Conservation (phyloP, 2,113 vertebrate genomes). For the Grallaria varia region DNA sequence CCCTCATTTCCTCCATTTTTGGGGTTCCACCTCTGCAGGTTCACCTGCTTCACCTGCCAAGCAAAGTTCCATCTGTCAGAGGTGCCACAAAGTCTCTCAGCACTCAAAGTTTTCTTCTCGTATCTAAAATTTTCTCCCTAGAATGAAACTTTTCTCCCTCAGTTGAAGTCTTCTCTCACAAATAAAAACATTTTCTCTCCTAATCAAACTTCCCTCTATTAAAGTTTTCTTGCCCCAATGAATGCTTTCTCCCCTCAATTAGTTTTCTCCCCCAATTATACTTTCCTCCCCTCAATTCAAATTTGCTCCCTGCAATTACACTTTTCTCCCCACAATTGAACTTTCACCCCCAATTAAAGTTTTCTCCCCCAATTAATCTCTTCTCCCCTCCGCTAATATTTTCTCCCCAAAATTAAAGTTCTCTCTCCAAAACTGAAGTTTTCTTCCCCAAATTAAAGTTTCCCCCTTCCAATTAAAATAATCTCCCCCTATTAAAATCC, state of each 20-base stretch:
- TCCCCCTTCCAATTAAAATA: not conserved
- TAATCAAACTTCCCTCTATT: not conserved
- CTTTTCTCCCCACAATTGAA: not conserved
- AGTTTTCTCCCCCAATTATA: not conserved
- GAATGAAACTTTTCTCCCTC: not conserved
- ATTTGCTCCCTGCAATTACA: not conserved
- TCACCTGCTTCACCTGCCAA: not conserved
- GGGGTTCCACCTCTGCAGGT: not conserved
- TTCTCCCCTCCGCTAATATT: not conserved
- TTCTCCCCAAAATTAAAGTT: not conserved
- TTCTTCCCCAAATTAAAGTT: not conserved
- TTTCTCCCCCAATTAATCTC: not conserved
- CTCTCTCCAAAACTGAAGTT: too few species aligned
- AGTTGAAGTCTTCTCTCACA: not conserved
- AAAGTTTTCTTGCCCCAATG: not conserved
- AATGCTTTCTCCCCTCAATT: not conserved
- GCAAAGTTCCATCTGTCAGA: not conserved
- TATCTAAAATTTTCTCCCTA: not conserved
- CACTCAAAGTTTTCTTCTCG: not conserved
- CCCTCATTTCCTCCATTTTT: not conserved
- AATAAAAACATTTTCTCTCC: not conserved
- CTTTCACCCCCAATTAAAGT: too few species aligned
- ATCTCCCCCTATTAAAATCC: not conserved
- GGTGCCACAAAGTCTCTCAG: not conserved
- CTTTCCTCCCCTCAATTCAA: not conserved